Base-by-base conservation (phyloP, 2,888 invertebrate species). In the Smittia sp. region DNA sequence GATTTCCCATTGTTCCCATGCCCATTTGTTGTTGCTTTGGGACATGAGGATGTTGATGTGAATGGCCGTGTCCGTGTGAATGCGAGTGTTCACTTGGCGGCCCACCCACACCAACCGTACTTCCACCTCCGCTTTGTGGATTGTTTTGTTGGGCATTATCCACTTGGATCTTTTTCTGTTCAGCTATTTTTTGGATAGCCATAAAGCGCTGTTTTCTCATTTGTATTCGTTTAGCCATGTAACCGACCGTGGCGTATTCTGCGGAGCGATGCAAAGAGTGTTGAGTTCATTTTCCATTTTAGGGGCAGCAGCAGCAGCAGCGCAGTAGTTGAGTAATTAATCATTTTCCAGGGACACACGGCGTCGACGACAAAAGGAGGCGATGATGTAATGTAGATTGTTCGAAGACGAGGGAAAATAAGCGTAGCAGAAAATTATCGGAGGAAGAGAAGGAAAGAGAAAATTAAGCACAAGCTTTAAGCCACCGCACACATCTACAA, bases 231-330 rank as follows among this genome's bases (percentile, higher is more conserved):
- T 96, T 97, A 78, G 95, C 96, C 92, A 97, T 94, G 85, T 98
- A 98, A 77, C 96, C 96, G 78, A 98, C 98, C 77, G 96, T 94
- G 77, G 98, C 97, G 84, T 97, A 98, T 86, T 98, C 98, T 95
- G 88, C 77, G 85, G 76, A 75, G 70, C 32, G 15, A 15, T n/a
- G 18, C 22, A 22, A 15, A 46, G 46, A 6, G 13, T 52, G n/a
- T 41, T 46, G 15, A 20, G 18, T 38, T 65, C 7, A 58, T 58
- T 58, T 58, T 27, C 58, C 20, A 58, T 58, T 6, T 32, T 32
- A 6, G 32, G n/a, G 32, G 4, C 32, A 32, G 32, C 32, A 32
- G 32, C 32, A 32, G 9, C n/a, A n/a, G n/a, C n/a, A n/a, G n/a
- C n/a, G 11, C 4, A n/a, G 15, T 52, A 58, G 58, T 69, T n/a